Evolutionary conservation across 2,797 vertebrate genomes (phyloP), one percentile per base, ranked within the genome.

Genomic region (Bovichtus variegatus): DNA sequence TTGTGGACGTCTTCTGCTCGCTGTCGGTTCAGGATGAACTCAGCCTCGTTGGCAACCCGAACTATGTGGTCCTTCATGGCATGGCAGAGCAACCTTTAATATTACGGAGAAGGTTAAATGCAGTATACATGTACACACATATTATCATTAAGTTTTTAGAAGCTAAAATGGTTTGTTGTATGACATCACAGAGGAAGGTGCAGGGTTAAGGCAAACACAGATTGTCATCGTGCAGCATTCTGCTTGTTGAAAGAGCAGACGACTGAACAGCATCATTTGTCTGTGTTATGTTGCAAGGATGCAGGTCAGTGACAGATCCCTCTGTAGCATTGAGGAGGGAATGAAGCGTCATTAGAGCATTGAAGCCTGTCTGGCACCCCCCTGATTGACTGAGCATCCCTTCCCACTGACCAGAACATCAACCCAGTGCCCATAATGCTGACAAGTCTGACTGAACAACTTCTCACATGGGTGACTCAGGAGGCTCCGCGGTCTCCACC

Each of bases 21-120:
- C 93, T 99, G 98, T 83, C 98, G 92, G 91, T 98, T 99, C 86
- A 99, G 94, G 93, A 99, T 99, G 89, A 99, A 99, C 90, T 99
- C 97, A 0, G 98, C 98, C 89, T 99, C 98, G 55, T 99, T 99
- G 78, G 98, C 98, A 1, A 99, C 98, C 12, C 98, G 97, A 2
- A 99, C 98, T 60, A 99, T 99, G 82, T 99, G 98, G 91, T 99
- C 98, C 93, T 99, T 99, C 98, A 99, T 99, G 66, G 98, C 98
- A 58, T 99, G 98, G 88, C 98, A 99, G 38, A 99, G 90, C 69
- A 99, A 95, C 89, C 98, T 99, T 78, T 54, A 88, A 87, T 21
- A 70, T 62, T 1, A 23, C 13, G 66, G 21, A 81, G n/a, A 58
- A 25, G 36, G 49, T 21, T 43, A 49, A 71, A 85, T 23, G 29